phyloP scores from a whole-genome alignment of 1,140 invertebrate genomes.

The Temnothorax nylanderi region DNA sequence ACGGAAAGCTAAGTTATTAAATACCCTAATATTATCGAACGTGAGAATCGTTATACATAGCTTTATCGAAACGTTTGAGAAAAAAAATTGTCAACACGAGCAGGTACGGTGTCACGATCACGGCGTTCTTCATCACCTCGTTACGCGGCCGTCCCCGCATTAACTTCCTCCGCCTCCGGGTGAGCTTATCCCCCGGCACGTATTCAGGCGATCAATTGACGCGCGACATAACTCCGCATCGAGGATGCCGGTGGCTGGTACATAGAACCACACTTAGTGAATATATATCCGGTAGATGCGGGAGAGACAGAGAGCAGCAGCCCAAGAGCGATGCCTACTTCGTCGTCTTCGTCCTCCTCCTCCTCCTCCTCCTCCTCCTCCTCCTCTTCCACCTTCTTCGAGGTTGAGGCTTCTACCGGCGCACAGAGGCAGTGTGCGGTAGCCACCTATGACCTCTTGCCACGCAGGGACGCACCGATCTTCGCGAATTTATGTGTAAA shows the following conservation, averaged over 20 bases:
- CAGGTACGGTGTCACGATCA: background rate
- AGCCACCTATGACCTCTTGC: conserved; percentile 75
- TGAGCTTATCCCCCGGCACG: conserved; percentile 65
- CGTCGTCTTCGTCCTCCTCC: conserved; percentile 52
- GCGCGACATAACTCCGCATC: conserved; percentile 78
- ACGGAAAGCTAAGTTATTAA: background rate
- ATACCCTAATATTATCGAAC: background rate
- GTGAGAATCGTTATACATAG: background rate
- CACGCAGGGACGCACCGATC: conserved; percentile 69
- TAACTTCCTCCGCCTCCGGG: conserved; percentile 56
- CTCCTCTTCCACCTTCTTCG: background rate
- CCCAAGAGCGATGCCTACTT: conserved; percentile 67
- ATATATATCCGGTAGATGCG: conserved; percentile 72
- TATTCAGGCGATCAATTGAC: conserved; percentile 75
- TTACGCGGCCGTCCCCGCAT: conserved; percentile 37
- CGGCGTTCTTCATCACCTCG: conserved; percentile 27
- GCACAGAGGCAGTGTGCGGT: conserved; percentile 61
- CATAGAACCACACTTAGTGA: conserved; percentile 83
- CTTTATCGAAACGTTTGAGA: background rate
- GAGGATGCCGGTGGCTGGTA: conserved; percentile 74
- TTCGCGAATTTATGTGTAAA: conserved; percentile 49
- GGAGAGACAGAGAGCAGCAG: conserved; percentile 54
- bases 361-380: background rate
- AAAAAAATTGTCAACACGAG: background rate
- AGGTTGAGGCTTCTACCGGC: conserved; percentile 67